Percentiles rank a stretch among this genome's conserved stretches.
These are phyloP conservation scores for Australoheros scitulus DNA, from an alignment of 2,113 vertebrate genomes.

Conservation along the genomic window DNA sequence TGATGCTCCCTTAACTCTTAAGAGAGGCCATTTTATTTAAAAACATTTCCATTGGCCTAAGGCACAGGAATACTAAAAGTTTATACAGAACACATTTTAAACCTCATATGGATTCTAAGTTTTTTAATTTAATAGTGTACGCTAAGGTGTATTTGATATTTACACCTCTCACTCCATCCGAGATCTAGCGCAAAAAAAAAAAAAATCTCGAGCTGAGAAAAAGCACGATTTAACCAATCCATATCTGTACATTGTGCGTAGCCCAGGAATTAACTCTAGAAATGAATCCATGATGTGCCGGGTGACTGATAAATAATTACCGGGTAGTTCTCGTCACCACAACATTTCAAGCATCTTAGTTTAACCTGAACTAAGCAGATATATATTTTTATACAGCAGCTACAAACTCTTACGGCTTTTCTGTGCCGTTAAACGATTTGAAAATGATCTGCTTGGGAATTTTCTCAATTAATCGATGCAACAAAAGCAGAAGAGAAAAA, in stretches of 20 bases:
- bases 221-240: conserved; percentile 46
- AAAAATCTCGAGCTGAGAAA: conserved; percentile 46
- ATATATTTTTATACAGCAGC: neutral
- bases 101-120: conserved; percentile 65
- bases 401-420: conserved; percentile 21
- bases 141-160: conserved; percentile 71
- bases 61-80: conserved; percentile 81
- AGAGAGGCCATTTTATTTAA: conserved; percentile 78
- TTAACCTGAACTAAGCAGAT: conserved; percentile 16
- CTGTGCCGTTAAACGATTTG: neutral
- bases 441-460: neutral
- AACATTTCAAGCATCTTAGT: conserved; percentile 8
- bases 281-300: conserved; percentile 18
- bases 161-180: conserved; percentile 65
- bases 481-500: conserved; percentile 8
- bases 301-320: conserved; percentile 28
- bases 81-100: conserved; percentile 70
- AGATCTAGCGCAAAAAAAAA: conserved; percentile 66
- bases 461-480: conserved; percentile 31
- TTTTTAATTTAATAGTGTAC: conserved; percentile 62
- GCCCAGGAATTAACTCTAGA: conserved; percentile 46
- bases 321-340: neutral
- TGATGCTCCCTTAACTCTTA: conserved; percentile 73
- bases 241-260: conserved; percentile 74
- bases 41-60: conserved; percentile 82